These are phyloP conservation scores for Lophura swinhoii DNA, from an alignment of 2,797 vertebrate genomes.

Conservation along the genomic window DNA sequence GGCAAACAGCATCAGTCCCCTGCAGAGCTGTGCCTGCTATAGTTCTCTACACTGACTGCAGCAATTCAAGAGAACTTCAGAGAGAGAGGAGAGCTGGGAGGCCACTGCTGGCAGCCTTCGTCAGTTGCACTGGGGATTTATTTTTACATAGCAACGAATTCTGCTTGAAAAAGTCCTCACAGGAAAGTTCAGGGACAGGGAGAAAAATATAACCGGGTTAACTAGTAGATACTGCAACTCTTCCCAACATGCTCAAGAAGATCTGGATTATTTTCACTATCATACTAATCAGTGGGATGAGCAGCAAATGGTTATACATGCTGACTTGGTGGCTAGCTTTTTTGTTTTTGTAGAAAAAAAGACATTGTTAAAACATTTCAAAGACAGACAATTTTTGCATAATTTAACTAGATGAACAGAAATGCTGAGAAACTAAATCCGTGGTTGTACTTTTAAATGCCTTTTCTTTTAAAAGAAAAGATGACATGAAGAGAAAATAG, in stretches of 20 bases:
- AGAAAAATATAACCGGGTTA: not conserved
- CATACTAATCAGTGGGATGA: not conserved
- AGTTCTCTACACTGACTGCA: not conserved
- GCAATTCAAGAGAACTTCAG: not conserved
- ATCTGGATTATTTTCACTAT: not conserved
- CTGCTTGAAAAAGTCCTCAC: not conserved
- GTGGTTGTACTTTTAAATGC: not conserved
- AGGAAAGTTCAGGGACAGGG: not conserved
- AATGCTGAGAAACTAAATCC: not conserved
- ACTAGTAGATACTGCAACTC: not conserved
- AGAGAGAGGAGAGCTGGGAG: not conserved
- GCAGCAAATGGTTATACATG: not conserved
- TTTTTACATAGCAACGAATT: not conserved
- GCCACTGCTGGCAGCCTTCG: not conserved
- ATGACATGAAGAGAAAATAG: accelerated
- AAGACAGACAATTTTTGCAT: not conserved
- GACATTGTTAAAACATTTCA: not conserved
- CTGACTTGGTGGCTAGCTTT: not conserved
- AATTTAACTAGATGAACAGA: not conserved
- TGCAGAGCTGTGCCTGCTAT: not conserved
- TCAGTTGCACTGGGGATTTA: not conserved
- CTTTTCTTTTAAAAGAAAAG: not conserved
- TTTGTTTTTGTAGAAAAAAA: not conserved
- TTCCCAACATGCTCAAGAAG: not conserved
- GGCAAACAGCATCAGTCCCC: not conserved